Evolutionary conservation across 1,140 invertebrate genomes (phyloP).

Genomic region (Papilio xuthus): DNA sequence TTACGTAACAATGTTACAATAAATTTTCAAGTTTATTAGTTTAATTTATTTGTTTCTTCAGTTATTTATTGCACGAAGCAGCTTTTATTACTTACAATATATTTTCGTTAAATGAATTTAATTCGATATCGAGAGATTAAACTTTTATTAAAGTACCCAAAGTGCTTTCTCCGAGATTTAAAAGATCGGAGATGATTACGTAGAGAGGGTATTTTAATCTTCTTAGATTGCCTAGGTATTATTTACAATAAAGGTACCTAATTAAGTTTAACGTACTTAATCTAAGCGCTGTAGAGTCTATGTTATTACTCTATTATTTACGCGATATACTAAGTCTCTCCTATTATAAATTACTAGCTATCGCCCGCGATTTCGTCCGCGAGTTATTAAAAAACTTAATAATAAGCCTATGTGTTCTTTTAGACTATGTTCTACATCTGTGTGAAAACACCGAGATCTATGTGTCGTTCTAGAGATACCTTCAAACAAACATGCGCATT

Average conservation of each 20-base stretch:
- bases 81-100: not conserved
- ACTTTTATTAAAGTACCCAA: not conserved
- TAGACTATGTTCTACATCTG: no score
- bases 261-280: no score
- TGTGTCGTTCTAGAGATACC: no score
- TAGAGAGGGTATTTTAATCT: not conserved
- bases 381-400: no score
- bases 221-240: not conserved
- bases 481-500: no score
- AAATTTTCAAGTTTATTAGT: not conserved
- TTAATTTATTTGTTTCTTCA: constrained; percentile 11
- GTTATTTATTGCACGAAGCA: not conserved
- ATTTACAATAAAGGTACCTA: not conserved
- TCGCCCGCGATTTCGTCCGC: no score
- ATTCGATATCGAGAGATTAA: constrained; percentile 3
- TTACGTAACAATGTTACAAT: not conserved
- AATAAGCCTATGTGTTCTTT: no score
- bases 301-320: no score
- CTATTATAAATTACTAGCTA: no score
- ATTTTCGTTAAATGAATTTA: constrained; percentile 5
- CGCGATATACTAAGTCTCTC: no score
- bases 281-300: no score
- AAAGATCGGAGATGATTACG: not conserved
- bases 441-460: no score
- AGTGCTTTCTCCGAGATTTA: not conserved